These are phyloP conservation scores for Fulica atra DNA, from an alignment of 2,113 vertebrate genomes.

Conservation along the genomic window DNA sequence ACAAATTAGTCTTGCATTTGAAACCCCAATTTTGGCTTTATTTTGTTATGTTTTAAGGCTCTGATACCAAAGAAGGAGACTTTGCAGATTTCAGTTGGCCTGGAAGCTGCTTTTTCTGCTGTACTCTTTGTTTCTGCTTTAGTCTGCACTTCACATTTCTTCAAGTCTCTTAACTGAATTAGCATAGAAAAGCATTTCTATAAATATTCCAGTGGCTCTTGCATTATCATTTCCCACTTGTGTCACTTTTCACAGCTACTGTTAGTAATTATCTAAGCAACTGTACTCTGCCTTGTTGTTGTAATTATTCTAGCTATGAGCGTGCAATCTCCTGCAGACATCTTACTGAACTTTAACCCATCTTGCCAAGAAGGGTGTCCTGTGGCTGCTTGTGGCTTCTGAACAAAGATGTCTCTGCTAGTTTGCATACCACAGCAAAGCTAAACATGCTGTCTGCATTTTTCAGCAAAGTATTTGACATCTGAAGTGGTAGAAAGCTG, in stretches of 20 bases:
- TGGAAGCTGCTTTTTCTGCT: background rate
- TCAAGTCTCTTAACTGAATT: background rate
- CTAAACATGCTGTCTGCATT: background rate
- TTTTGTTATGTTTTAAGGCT: background rate
- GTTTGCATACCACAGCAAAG: background rate
- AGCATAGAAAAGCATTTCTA: background rate
- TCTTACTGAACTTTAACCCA: background rate
- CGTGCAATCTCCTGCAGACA: background rate
- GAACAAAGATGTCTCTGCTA: background rate
- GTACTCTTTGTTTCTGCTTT: background rate
- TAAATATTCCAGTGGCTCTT: background rate
- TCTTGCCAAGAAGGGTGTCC: background rate
- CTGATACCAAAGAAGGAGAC: background rate
- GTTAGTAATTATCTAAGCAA: background rate
- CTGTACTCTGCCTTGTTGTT: background rate
- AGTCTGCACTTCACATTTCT: background rate
- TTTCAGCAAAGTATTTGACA: background rate
- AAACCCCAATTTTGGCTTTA: background rate
- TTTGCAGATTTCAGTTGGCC: background rate
- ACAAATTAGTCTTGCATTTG: background rate
- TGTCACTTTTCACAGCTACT: background rate
- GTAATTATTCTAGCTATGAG: background rate
- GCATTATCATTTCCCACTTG: background rate
- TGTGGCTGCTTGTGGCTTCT: background rate
- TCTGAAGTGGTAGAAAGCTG: background rate